phyloP scores from a whole-genome alignment of 2,888 invertebrate species.

The Drosophila aldrichi region DNA sequence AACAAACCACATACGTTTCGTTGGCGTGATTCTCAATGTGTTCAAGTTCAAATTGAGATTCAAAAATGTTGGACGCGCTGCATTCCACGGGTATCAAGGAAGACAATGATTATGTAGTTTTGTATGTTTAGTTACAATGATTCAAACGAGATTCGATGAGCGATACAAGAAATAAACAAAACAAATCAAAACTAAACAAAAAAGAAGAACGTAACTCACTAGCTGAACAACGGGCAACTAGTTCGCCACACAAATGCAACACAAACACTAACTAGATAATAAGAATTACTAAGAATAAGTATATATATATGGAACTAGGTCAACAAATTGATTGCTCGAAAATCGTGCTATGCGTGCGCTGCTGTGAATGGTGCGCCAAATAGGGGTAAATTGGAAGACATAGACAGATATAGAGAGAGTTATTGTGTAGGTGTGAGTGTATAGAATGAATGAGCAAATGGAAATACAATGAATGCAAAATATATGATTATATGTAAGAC shows the following conservation, averaged over 20 bases:
- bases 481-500: slow-evolving; percentile 24
- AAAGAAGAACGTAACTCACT: slow-evolving; percentile 25
- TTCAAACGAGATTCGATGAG: slow-evolving; percentile 48
- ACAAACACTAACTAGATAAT: slow-evolving; percentile 29
- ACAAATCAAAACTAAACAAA: not conserved
- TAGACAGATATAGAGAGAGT: slow-evolving; percentile 10
- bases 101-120: slow-evolving; percentile 69
- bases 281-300: slow-evolving; percentile 20
- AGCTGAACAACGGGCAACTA: slow-evolving; percentile 36
- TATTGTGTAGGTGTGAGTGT: not conserved
- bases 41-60: slow-evolving; percentile 98
- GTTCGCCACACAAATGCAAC: slow-evolving; percentile 25
- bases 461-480: slow-evolving; percentile 23
- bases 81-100: slow-evolving; percentile 86
- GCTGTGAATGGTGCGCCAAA: slow-evolving; percentile 68
- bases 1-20: slow-evolving; percentile 92
- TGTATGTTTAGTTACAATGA: slow-evolving; percentile 77
- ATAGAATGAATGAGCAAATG: slow-evolving; percentile 41
- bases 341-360: slow-evolving; percentile 68
- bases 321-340: slow-evolving; percentile 42
- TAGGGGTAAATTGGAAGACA: slow-evolving; percentile 35
- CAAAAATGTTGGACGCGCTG: slow-evolving; percentile 99
- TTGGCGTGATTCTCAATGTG: slow-evolving; percentile 94
- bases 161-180: slow-evolving; percentile 24
- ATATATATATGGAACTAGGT: slow-evolving; percentile 31